phyloP scores from a whole-genome alignment of 1,140 invertebrate genomes.

The Temnothorax nylanderi region DNA sequence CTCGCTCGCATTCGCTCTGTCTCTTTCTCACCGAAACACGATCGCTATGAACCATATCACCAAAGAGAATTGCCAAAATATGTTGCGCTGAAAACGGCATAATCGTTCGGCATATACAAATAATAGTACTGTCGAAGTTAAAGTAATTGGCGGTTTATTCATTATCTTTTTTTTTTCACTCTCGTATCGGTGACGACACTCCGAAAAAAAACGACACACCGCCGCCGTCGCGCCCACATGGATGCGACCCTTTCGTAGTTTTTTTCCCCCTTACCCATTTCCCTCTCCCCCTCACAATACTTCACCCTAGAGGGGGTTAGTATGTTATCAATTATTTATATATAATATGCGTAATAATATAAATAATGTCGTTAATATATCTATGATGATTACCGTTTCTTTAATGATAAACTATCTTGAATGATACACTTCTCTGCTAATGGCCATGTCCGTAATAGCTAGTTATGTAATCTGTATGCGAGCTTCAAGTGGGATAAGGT shows the following conservation, averaged over 20 bases:
- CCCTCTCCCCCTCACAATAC: conserved; percentile 72
- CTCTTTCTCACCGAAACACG: conserved; percentile 66
- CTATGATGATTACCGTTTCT: conserved; percentile 84
- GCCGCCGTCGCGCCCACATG: conserved; percentile 71
- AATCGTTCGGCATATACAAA: conserved; percentile 86
- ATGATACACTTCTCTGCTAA: conserved; percentile 83
- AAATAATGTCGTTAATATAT: conserved; percentile 85
- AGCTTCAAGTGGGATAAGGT: conserved; percentile 81
- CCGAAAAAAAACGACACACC: conserved; percentile 68
- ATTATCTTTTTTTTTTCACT: conserved; percentile 69
- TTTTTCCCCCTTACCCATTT: conserved; percentile 33
- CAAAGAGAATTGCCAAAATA: conserved; percentile 84
- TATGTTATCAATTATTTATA: conserved; percentile 83
- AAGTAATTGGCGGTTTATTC: conserved; percentile 85
- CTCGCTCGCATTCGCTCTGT: conserved; percentile 33
- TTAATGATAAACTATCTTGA: conserved; percentile 84
- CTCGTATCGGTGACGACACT: conserved; percentile 69
- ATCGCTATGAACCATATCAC: conserved; percentile 81
- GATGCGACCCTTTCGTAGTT: conserved; percentile 74
- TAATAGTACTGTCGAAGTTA: conserved; percentile 85
- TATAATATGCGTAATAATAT: conserved; percentile 85
- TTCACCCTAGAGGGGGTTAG: conserved; percentile 81
- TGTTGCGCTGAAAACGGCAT: conserved; percentile 85
- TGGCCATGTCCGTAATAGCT: conserved; percentile 82
- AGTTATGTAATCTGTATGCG: conserved; percentile 81